A percentile compares a stretch with the other conserved stretches of the same genome.
Evolutionary conservation across 2,113 vertebrate species (phyloP).

Genomic region (Chinchilla lanigera): DNA sequence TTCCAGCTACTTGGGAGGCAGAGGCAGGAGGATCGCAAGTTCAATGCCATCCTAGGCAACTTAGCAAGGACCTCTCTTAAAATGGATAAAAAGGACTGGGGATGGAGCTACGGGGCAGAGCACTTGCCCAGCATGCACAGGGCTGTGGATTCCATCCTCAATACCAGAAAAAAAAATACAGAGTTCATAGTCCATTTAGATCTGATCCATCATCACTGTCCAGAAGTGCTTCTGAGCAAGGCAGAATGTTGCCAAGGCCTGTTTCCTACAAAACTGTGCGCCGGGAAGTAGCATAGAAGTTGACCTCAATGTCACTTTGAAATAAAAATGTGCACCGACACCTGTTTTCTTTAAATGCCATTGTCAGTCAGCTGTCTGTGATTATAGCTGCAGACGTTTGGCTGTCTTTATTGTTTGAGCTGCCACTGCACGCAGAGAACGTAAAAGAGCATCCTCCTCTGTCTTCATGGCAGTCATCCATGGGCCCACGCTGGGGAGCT

Average conservation of each 20-base stretch:
- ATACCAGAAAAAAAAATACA: background rate
- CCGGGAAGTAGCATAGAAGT: accelerated
- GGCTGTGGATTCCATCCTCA: background rate
- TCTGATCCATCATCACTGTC: accelerated
- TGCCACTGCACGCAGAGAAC: background rate
- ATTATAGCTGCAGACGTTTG: background rate
- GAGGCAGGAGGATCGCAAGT: background rate
- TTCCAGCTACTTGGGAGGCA: background rate
- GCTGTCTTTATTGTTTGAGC: background rate
- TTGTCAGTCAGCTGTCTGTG: accelerated
- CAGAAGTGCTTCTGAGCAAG: accelerated
- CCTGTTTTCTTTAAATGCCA: accelerated
- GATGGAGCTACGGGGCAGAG: background rate
- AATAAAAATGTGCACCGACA: background rate
- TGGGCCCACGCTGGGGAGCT: background rate
- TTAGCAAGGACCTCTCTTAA: background rate
- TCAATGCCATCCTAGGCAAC: background rate
- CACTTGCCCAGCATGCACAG: background rate
- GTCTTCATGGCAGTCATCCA: accelerated
- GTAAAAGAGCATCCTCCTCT: background rate
- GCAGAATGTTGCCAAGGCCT: accelerated
- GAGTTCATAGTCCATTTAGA: background rate
- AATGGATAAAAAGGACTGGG: background rate
- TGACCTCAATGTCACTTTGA: background rate
- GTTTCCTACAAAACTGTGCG: background rate